phyloP scores from a whole-genome alignment of 2,113 vertebrate genomes.

The Silurus meridionalis region DNA sequence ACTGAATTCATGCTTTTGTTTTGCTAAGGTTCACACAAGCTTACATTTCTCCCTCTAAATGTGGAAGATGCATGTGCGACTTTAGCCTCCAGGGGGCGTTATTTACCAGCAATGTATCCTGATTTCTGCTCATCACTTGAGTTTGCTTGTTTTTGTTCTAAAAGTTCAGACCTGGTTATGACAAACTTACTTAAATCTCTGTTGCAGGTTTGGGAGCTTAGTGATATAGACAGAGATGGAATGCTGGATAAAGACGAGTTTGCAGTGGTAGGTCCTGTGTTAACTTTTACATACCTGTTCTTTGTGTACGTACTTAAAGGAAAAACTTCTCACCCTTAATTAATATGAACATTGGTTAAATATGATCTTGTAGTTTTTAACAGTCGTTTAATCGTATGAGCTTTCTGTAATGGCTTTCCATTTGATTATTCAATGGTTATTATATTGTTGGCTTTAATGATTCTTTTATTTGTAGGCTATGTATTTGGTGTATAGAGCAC shows the following conservation, averaged over 20 bases:
- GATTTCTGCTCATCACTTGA: background rate
- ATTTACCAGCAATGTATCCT: background rate
- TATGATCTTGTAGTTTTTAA: background rate
- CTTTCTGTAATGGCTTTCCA: background rate
- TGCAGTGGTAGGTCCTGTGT: constrained; percentile 86
- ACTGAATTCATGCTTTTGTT: background rate
- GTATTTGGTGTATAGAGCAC: constrained; percentile 96
- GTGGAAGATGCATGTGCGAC: background rate
- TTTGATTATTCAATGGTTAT: background rate
- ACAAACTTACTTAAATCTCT: background rate
- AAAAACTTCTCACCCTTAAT: background rate
- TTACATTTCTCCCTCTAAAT: background rate
- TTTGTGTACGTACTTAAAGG: background rate
- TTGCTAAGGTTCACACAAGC: background rate
- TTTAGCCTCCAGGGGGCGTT: constrained; percentile 29
- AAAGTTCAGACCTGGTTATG: background rate
- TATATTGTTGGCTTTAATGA: background rate
- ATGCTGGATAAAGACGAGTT: constrained; percentile 98
- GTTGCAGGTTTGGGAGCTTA: constrained; percentile 94
- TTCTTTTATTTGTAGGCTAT: constrained; percentile 81
- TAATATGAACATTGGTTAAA: background rate
- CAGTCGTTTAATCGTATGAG: background rate
- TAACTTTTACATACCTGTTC: background rate
- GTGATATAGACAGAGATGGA: constrained; percentile 95
- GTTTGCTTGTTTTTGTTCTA: background rate